These are phyloP conservation scores for Zonitis immaculata DNA, from an alignment of 2,888 invertebrate species.

Conservation along the genomic window DNA sequence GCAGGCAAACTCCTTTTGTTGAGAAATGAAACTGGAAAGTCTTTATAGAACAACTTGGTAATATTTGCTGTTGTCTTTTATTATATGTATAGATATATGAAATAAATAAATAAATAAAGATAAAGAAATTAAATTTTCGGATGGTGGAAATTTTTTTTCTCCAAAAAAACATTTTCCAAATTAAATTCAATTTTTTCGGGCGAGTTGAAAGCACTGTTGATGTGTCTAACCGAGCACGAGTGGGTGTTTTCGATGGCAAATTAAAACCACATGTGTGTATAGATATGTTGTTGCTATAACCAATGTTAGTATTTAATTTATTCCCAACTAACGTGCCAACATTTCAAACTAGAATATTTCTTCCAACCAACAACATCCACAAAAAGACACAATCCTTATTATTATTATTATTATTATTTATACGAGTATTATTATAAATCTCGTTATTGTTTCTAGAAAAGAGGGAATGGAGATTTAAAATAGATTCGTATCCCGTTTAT, in stretches of 20 bases:
- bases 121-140: neutral
- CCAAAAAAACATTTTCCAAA: neutral
- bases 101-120: too few relatives aligned
- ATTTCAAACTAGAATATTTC: slow-evolving; percentile 26
- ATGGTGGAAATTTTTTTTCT: neutral
- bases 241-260: slow-evolving; percentile 38
- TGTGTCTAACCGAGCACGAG: slow-evolving; percentile 9
- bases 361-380: slow-evolving; percentile 4
- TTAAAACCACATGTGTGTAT: slow-evolving; percentile 43
- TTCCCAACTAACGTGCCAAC: slow-evolving; percentile 41
- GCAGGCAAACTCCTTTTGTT: slow-evolving; percentile 47
- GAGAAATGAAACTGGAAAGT: slow-evolving; percentile 36
- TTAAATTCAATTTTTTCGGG: neutral
- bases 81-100: too few relatives aligned
- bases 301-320: slow-evolving; percentile 36
- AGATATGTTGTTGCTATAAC: slow-evolving; percentile 22
- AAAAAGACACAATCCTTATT: neutral
- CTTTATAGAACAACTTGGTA: slow-evolving; percentile 27
- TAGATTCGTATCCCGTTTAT: too few relatives aligned
- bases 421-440: neutral
- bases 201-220: neutral
- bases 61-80: slow-evolving; percentile 22
- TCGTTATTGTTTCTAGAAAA: neutral
- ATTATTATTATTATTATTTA: neutral
- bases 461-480: neutral